These are phyloP conservation scores for Erethizon dorsatum DNA, from an alignment of 2,797 vertebrate species.

Conservation along the genomic window DNA sequence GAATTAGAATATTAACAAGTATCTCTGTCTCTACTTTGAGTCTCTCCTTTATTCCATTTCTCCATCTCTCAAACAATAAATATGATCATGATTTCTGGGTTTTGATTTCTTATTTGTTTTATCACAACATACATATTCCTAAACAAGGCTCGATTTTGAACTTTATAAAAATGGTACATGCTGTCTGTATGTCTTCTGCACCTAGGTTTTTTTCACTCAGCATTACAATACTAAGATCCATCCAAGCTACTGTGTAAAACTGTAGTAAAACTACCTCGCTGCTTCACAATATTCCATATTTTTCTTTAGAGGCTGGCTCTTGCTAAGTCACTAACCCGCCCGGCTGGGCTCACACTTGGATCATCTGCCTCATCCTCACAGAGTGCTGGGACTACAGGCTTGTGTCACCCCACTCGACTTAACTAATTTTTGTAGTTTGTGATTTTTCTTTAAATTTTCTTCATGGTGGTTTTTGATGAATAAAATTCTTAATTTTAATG, in stretches of 20 bases:
- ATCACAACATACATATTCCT: not conserved
- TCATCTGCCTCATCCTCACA: too few species aligned
- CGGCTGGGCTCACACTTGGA: too few species aligned
- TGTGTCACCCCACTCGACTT: too few species aligned
- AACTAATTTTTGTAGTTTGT: too few species aligned
- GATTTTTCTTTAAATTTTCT: too few species aligned
- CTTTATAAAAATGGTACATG: constrained; percentile 3
- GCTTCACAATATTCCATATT: not conserved
- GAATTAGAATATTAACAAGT: not conserved
- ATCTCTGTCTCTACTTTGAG: not conserved
- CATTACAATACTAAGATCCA: not conserved
- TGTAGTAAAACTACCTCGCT: not conserved
- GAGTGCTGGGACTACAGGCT: too few species aligned
- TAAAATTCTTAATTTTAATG: too few species aligned
- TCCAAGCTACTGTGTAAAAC: not conserved
- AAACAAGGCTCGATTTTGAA: not conserved
- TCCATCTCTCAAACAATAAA: not conserved
- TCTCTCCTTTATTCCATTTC: not conserved
- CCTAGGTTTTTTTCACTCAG: not conserved
- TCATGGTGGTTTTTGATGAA: too few species aligned
- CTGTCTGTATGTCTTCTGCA: not conserved
- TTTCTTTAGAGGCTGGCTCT: too few species aligned
- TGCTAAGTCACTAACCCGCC: too few species aligned
- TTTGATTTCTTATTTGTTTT: not conserved
- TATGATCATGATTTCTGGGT: not conserved